Base-by-base conservation (phyloP, 2,797 vertebrate genomes). In the Schizopygopsis malacanthus region DNA sequence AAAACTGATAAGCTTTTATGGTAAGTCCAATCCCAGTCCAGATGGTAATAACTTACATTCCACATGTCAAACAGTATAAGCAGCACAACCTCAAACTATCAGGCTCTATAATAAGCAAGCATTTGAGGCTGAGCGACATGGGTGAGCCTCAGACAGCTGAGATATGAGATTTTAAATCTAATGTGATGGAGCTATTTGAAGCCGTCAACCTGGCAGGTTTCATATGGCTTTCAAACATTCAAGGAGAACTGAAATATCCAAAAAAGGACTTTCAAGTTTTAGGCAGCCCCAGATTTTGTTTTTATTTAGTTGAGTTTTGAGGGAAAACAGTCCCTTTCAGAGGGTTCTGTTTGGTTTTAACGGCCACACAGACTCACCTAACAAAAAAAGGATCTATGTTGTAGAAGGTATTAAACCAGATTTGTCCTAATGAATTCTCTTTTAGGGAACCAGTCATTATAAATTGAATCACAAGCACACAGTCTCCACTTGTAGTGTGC, bases 161-260 rank as follows among this genome's bases (percentile, higher is more conserved):
- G 79, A 77, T 85, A 86, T 87, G 84, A 88, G 81, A 87, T 86
- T 86, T 90, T 73, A 87, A 90, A 87, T 88, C 70, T 82, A 84
- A 85, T 82, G 85, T n/a, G 79, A 89, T 89, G 80, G 84, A 85
- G 82, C 82, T 33, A 54, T 90, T 90, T 83, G 78, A 89, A 89
- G 78, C 82, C 79, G 65, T 79, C 81, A 28, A 28, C 65, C 77
- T 86, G 83, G 87, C 79, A 82, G 77, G 54, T 82, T 87, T 87
- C 69, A 83, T 70, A 73, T 75, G 61, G 71, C 76, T 86, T 83
- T 72, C 69, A 78, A 39, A 70, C 79, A 45, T 70, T 89, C 81
- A 81, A 83, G 84, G 79, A 89, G 70, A 43, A 70, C 47, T 54
- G 22, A 72, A 61, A 83, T 82, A 88, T 56, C 72, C n/a, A 82